Conservation (phyloP, 2,888 invertebrate species). For the Drosophila algonquin region DNA sequence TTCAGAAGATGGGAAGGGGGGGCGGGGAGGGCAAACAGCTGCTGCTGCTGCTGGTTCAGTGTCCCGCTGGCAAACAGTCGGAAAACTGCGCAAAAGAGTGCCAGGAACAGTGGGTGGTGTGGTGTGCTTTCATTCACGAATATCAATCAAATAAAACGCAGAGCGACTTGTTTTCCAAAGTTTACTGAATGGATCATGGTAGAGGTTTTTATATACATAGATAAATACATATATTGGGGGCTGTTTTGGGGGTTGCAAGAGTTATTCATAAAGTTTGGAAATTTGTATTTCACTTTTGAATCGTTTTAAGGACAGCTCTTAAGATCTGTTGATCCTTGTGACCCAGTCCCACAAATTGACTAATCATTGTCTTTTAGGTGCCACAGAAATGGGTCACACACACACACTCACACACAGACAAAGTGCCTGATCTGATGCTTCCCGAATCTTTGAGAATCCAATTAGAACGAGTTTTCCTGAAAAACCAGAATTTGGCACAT, state of each 20-base stretch:
- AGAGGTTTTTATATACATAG: too few species aligned
- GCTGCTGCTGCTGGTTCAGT: not conserved
- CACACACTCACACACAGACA: not conserved
- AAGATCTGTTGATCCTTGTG: not conserved
- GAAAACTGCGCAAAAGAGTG: conserved; percentile 8
- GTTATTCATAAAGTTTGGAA: not conserved
- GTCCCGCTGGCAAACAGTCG: conserved; percentile 28
- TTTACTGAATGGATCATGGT: too few species aligned
- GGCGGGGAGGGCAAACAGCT: not conserved
- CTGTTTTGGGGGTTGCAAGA: too few species aligned
- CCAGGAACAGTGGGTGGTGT: not conserved
- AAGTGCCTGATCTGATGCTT: not conserved
- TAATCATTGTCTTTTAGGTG: not conserved
- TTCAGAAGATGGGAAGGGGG: not conserved
- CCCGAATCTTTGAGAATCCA: conserved; percentile 18
- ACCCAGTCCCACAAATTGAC: not conserved
- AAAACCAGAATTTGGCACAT: conserved; percentile 71
- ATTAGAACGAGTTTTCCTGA: conserved; percentile 63
- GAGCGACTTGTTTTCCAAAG: too few species aligned
- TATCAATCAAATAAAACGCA: not conserved
- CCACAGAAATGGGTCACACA: not conserved
- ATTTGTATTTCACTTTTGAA: not conserved
- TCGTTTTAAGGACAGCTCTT: not conserved
- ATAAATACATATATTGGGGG: too few species aligned
- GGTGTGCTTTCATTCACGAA: not conserved